phyloP scores from a whole-genome alignment of 2,888 invertebrate species.

The Ectemnius cavifrons region DNA sequence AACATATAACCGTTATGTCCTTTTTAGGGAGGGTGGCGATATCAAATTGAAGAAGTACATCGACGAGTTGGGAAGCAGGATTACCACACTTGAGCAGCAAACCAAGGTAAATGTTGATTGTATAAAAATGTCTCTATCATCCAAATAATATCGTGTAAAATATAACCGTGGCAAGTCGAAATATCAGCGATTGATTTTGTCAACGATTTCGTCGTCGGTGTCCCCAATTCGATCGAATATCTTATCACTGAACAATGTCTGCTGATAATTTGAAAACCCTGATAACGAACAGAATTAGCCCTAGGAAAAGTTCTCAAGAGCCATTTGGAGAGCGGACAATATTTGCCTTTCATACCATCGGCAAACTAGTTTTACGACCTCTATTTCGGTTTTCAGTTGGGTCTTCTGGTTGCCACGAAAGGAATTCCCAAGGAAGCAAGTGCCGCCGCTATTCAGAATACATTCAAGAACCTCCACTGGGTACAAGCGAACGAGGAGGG shows the following conservation, averaged over 20 bases:
- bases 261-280: neutral
- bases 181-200: neutral
- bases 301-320: neutral
- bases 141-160: neutral
- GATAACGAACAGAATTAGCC: neutral
- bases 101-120: constrained; percentile 5
- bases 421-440: neutral
- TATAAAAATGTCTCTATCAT: neutral
- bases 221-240: neutral
- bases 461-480: constrained; percentile 23
- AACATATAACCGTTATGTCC: neutral
- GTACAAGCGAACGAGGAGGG: rapidly evolving
- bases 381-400: constrained; percentile 8
- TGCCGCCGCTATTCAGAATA: neutral
- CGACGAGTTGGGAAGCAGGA: neutral
- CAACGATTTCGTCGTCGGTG: neutral
- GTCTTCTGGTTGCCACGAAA: neutral
- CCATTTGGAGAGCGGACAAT: neutral
- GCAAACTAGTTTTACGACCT: neutral
- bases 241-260: neutral
- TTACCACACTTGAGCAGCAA: neutral
- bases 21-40: constrained; percentile 15
- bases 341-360: neutral
- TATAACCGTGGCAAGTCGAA: neutral
- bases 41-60: neutral